Base-by-base conservation (phyloP, 2,888 invertebrate species). In the Sarcophaga variegata region DNA sequence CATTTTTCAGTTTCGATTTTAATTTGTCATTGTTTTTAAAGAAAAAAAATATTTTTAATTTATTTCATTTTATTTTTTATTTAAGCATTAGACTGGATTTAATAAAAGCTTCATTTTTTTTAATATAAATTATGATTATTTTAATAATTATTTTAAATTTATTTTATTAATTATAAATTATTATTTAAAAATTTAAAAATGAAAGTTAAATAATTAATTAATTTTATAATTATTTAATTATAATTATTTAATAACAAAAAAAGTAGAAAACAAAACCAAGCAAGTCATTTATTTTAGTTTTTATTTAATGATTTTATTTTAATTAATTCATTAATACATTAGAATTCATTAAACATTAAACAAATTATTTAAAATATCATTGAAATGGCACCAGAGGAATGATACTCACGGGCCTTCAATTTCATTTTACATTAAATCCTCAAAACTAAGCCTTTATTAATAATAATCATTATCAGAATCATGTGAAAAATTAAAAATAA, bases 241-340 rank as follows among this genome's bases (percentile, higher is more conserved):
- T 69, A 25, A 14, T 70, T 70, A 74, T 10, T 77, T 59, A 54
- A 71, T 5, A 12, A 69, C 2, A 72, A 78, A 14, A 79, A 80
- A 86, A 74, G 64, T 81, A 81, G 37, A 37, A 37, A 37, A 37
- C 37, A 8, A 37, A 37, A 37, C 37, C 37, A 54, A 54, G 17
- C 54, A 80, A 85, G 87, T 87, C 87, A 87, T 87, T 67, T 84
- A 70, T 70, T 79, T 80, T 83, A 80, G 67, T 83, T 77, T 74
- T 47, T 63, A 70, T 79, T 67, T 59, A 67, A 59, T 3, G 54
- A 54, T 54, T 54, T 54, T 54, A 54, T 54, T 54, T 54, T 80
- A 76, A 64, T 70, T 81, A 60, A 72, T 72, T 74, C 71, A 62
- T 69, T 45, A 80, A 80, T 77, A 69, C 64, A 86, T 81, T 66